These are phyloP conservation scores for Psix sp. DNA, from an alignment of 1,140 invertebrate species.

Conservation along the genomic window DNA sequence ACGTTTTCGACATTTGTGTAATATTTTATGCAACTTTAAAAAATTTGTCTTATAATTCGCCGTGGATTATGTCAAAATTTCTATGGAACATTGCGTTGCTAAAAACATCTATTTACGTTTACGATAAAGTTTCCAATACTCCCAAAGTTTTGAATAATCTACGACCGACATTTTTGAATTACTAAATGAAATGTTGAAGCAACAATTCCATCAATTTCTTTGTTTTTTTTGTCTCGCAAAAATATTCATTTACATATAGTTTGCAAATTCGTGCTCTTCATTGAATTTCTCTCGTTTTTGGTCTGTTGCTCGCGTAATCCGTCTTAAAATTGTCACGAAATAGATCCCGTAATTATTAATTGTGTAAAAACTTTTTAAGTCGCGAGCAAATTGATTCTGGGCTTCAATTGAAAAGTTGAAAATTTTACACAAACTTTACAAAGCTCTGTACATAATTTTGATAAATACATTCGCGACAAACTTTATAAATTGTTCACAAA, in stretches of 20 bases:
- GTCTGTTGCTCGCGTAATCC: slow-evolving; percentile 32
- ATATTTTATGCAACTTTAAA: slow-evolving; percentile 59
- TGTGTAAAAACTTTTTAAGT: slow-evolving; percentile 36
- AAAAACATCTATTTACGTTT: slow-evolving; percentile 42
- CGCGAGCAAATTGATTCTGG: slow-evolving; percentile 31
- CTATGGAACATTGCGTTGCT: slow-evolving; percentile 36
- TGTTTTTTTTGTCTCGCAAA: slow-evolving; percentile 20
- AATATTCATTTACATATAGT: slow-evolving; percentile 32
- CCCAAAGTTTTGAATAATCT: slow-evolving; percentile 30
- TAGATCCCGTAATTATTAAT: slow-evolving; percentile 15
- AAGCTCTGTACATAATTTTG: slow-evolving; percentile 51
- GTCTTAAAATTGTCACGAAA: slow-evolving; percentile 29
- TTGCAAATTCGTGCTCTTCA: slow-evolving; percentile 31
- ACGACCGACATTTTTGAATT: slow-evolving; percentile 23
- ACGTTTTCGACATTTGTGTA: slow-evolving; percentile 46
- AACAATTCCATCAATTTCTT: slow-evolving; percentile 30
- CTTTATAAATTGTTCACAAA: slow-evolving; percentile 51
- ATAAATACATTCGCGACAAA: slow-evolving; percentile 49
- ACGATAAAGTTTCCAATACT: slow-evolving; percentile 19
- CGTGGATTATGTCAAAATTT: slow-evolving; percentile 34
- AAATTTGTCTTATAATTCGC: slow-evolving; percentile 37
- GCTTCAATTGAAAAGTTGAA: slow-evolving; percentile 47
- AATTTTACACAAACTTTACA: slow-evolving; percentile 54
- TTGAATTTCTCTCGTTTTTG: slow-evolving; percentile 9
- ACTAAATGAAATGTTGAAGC: slow-evolving; percentile 33